These are phyloP conservation scores for Mormyrops attenuatus DNA, from an alignment of 2,797 vertebrate genomes.

Conservation along the genomic window DNA sequence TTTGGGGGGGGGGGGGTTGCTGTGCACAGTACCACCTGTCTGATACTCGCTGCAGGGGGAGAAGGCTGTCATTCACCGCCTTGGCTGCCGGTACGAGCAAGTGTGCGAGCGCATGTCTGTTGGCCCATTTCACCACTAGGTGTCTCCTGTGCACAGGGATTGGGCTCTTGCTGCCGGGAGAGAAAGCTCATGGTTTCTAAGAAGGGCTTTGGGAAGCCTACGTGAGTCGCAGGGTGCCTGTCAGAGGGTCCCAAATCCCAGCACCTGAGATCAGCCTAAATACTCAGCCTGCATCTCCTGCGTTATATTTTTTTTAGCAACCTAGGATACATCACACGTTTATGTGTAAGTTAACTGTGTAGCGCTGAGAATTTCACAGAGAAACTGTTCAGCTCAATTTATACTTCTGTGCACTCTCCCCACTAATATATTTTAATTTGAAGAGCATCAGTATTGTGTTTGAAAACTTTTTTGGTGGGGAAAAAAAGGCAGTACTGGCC, in stretches of 20 bases:
- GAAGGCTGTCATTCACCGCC: constrained; percentile 1
- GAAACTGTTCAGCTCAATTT: not conserved
- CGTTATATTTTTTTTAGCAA: not conserved
- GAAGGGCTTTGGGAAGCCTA: not conserved
- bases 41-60: not conserved
- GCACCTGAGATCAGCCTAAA: not conserved
- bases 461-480: not conserved
- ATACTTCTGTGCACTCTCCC: not conserved
- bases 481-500: not conserved
- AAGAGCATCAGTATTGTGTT: not conserved
- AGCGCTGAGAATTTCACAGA: not conserved
- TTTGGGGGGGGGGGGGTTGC: not conserved
- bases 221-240: not conserved
- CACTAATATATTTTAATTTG: not conserved
- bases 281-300: not conserved
- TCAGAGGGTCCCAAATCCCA: not conserved
- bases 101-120: not conserved
- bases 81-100: not conserved
- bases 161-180: not conserved
- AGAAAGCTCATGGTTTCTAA: not conserved
- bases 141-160: constrained; percentile 23
- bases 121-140: constrained; percentile 50
- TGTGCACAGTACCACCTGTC: not conserved
- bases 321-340: not conserved
- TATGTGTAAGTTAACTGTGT: not conserved